A percentile compares a stretch with the other conserved stretches of the same genome.
Evolutionary conservation across 1,140 invertebrate species (phyloP).

Genomic region (Drosophila nigrodunni): DNA sequence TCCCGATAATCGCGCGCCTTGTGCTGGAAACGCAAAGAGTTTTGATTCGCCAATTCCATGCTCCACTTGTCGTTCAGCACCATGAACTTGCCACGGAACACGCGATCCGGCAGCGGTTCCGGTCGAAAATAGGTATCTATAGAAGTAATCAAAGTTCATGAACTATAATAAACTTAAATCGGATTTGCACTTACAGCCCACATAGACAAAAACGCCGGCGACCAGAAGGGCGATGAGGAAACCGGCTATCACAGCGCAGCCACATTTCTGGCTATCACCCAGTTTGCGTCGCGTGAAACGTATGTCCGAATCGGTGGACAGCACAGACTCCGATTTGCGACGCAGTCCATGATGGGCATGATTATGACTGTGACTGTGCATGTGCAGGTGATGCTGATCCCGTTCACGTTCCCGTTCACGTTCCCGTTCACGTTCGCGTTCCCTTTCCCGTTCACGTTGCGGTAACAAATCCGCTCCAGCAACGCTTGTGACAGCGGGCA

Average conservation of each 20-base stretch:
- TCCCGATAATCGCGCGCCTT: conserved; percentile 90
- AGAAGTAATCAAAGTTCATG: conserved; percentile 75
- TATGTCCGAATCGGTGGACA: conserved; percentile 93
- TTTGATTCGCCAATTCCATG: conserved; percentile 88
- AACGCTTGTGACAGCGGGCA: background rate
- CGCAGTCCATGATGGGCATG: conserved; percentile 54
- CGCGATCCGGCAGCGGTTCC: conserved; percentile 90
- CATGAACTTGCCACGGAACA: conserved; percentile 91
- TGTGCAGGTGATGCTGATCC: conserved; percentile 63
- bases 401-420: conserved; percentile 35
- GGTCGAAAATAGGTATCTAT: conserved; percentile 92
- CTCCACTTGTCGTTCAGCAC: conserved; percentile 89
- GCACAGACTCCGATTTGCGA: conserved; percentile 90
- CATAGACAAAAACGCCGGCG: conserved; percentile 92
- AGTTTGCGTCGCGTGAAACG: conserved; percentile 93
- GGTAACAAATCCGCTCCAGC: conserved; percentile 25
- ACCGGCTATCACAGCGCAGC: conserved; percentile 93
- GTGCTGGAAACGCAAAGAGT: conserved; percentile 88
- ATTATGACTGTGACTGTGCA: conserved; percentile 61
- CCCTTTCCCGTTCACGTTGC: conserved; percentile 27
- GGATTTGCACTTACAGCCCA: conserved; percentile 88
- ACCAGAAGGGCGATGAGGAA: conserved; percentile 92
- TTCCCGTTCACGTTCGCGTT: conserved; percentile 16
- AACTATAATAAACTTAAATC: background rate
- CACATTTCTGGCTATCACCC: conserved; percentile 91